phyloP scores from a whole-genome alignment of 2,797 vertebrate species.

The Avahi laniger region DNA sequence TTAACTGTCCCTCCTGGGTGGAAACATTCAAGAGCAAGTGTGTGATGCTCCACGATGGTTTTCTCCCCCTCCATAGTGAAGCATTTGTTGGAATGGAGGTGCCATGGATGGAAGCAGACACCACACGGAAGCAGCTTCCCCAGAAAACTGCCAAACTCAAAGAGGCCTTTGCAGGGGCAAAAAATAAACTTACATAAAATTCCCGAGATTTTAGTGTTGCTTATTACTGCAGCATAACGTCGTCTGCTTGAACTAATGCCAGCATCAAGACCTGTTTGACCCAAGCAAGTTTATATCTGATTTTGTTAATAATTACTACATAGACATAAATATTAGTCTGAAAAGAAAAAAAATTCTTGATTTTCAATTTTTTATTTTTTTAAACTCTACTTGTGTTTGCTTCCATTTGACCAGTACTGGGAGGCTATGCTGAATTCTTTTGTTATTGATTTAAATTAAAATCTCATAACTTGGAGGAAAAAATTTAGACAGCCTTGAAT shows the following conservation, averaged over 20 bases:
- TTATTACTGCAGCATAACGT: not conserved
- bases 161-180: not conserved
- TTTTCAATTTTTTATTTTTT: not conserved
- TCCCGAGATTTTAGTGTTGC: not conserved
- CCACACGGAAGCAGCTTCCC: not conserved
- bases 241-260: not conserved
- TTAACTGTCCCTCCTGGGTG: not conserved
- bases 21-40: not conserved
- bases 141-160: not conserved
- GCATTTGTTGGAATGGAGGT: not conserved
- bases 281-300: not conserved
- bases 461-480: not conserved
- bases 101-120: not conserved
- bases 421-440: not conserved
- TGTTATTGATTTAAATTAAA: conserved; percentile 33
- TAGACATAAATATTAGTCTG: not conserved
- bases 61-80: not conserved
- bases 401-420: not conserved
- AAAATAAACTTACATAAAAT: not conserved
- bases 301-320: not conserved
- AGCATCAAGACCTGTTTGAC: too few species aligned
- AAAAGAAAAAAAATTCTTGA: not conserved
- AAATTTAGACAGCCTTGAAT: not conserved
- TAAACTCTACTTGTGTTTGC: not conserved
- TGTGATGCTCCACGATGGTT: not conserved